Base-by-base conservation (phyloP, 2,888 invertebrate species). In the Calameuta filiformis region DNA sequence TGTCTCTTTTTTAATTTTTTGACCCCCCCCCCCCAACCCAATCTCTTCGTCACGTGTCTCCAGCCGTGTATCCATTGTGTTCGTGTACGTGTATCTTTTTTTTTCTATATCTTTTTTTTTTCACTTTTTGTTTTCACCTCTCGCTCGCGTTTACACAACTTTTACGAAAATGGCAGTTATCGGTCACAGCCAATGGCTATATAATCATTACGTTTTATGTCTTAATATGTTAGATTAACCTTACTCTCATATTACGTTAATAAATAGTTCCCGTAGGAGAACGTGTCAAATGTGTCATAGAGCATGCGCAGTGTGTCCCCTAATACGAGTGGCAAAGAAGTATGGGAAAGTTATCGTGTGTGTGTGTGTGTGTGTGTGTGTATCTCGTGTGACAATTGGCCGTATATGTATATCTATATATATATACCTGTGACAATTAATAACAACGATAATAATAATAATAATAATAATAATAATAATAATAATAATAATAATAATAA, bases 101-200 rank as follows among this genome's bases (percentile, higher is more conserved):
- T 56, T 73, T 40, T 68, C 69, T 69, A 68, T 75, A n/a, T 71
- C 76, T 31, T 35, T 69, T 76, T 12, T 37, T 73, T 40, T 69
- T 68, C 9, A 12, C 12, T 12, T n/a, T 37, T 68, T 37, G 37
- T 37, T 79, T 83, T 85, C 84, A 88, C 87, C 85, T 85, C 73
- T 85, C 73, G 35, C 73, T 73, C 73, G 73, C 73, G 73, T 73
- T 35, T 35, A 33, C 73, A 35, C 73, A 35, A 34, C 73, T 33
- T 69, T 86, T 91, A 90, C 87, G 90, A 91, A 91, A 91, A 91
- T 91, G 91, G 91, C 91, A 91, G 91, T 91, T 91, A 91, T 91
- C 91, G 91, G 89, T 91, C 91, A 91, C 91, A 91, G 91, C 91
- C 91, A 91, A 90, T 89, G 91, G 91, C 91, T 91, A 91, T 90